These are phyloP conservation scores for Cochlearius cochlearius DNA, from an alignment of 2,113 vertebrate genomes.

Conservation along the genomic window DNA sequence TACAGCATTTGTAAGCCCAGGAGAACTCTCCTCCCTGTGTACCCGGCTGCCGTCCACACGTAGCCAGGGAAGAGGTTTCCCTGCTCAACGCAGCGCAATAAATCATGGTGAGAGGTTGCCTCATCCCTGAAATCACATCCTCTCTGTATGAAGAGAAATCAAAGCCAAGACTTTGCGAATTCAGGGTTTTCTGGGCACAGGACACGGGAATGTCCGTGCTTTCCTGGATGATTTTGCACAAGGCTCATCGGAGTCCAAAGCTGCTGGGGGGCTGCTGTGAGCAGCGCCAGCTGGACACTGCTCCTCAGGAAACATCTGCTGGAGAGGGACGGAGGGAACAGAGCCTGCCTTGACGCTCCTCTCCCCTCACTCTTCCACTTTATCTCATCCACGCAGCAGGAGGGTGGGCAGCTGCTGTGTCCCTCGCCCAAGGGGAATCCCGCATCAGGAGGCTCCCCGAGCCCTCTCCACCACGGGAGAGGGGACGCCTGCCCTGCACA, in stretches of 20 bases:
- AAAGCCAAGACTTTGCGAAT: background rate
- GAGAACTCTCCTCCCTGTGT: background rate
- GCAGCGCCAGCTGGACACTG: background rate
- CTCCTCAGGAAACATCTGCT: constrained; percentile 37
- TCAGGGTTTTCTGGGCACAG: background rate
- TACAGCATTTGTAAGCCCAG: background rate
- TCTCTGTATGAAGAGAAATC: background rate
- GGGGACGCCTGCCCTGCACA: fast-evolving
- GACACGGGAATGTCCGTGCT: fast-evolving
- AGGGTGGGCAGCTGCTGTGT: background rate
- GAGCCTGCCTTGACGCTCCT: background rate
- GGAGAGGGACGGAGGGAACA: background rate
- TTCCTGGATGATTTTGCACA: background rate
- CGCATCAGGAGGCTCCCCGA: background rate
- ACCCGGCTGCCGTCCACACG: background rate
- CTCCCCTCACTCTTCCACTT: background rate
- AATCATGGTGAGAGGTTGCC: background rate
- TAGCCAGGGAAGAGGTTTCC: background rate
- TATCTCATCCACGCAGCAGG: background rate
- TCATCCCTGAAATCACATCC: background rate
- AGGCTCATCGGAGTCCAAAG: background rate
- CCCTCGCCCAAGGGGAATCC: background rate
- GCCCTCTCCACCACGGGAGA: background rate
- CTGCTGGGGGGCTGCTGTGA: background rate
- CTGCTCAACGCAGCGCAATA: background rate